Evolutionary conservation across 2,113 vertebrate species (phyloP), one percentile per base, ranked within the genome.

Genomic region (Neotoma lepida): DNA sequence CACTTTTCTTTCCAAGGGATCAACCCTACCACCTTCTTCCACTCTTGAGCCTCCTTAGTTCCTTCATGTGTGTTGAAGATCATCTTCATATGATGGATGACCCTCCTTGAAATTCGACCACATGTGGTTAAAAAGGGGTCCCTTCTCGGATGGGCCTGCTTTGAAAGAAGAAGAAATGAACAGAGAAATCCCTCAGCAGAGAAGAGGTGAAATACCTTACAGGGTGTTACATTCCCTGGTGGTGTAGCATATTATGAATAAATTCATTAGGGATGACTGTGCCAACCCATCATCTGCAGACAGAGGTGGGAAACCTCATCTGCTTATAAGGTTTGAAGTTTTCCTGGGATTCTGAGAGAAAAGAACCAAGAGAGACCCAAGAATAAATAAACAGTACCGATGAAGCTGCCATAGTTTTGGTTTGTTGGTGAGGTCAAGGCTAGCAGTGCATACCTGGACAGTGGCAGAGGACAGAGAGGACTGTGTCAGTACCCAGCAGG

Each of bases 31-130:
- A 4, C 80, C 18, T 7, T 70, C 10, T 82, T 87, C 35, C 22
- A 86, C 15, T 30, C 68, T 44, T 58, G 51, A 89, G 39, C 18
- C 30, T 89, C 54, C 28, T 89, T 39, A 58, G 66, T 94, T 96
- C 54, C 14, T 30, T 28, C 9, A 81, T 41, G 22, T 49, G 2
- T 26, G 30, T 89, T 86, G 39, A 61, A 46, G 41, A 12, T 70
- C 26, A 74, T 5, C 63, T 35, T 90, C 35, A 33, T 76, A 0
- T 91, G 58, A 93, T 18, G 5, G 44, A 51, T 26, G 41, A 20
- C 18, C 18, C 74, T 94, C n/a, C 13, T 3, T 90, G 17, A 94
- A 95, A 73, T 63, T 7, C 14, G 17, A 58, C 63, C 54, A 94
- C 12, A 77, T n/a, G 70, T 51, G 51, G 46, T 10, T 30, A 89